These are phyloP conservation scores for Ganaspis sp. DNA, from an alignment of 1,140 invertebrate genomes.

Conservation along the genomic window DNA sequence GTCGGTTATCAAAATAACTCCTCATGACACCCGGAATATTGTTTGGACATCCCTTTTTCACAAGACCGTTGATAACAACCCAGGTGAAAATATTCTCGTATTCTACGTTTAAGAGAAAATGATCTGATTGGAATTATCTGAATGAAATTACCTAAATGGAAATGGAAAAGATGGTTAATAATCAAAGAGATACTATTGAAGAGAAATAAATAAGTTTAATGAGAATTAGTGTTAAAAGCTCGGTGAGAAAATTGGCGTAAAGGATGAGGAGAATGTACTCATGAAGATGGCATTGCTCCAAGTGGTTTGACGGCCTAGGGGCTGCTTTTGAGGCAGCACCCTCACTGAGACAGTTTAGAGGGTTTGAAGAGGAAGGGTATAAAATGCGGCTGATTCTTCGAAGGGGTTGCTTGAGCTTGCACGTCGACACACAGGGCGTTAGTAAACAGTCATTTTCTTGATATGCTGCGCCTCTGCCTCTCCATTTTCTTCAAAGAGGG, in stretches of 20 bases:
- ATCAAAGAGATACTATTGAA: too few relatives aligned
- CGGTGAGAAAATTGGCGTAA: slow-evolving; percentile 50
- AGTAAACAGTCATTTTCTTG: slow-evolving; percentile 63
- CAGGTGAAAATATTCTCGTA: too few relatives aligned
- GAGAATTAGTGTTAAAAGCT: too few relatives aligned
- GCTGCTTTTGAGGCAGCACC: slow-evolving; percentile 46
- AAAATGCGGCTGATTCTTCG: slow-evolving; percentile 30
- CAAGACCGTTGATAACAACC: too few relatives aligned
- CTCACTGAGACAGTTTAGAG: slow-evolving; percentile 44
- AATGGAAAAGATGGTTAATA: too few relatives aligned
- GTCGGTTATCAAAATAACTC: too few relatives aligned
- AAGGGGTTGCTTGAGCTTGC: slow-evolving; percentile 47
- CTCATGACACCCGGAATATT: too few relatives aligned
- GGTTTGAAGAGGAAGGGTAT: slow-evolving; percentile 43
- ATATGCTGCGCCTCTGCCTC: slow-evolving; percentile 53
- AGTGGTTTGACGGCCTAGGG: slow-evolving; percentile 40
- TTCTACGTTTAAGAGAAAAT: too few relatives aligned
- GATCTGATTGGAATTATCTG: too few relatives aligned
- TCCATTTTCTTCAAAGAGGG: slow-evolving; percentile 40
- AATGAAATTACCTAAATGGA: too few relatives aligned
- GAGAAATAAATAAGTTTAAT: too few relatives aligned
- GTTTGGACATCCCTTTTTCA: too few relatives aligned
- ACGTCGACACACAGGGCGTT: slow-evolving; percentile 49
- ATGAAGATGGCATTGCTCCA: slow-evolving; percentile 44
- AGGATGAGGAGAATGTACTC: not conserved